Evolutionary conservation across 1,140 invertebrate genomes (phyloP), one percentile per base, ranked within the genome.

Genomic region (Monochamus saltuarius): DNA sequence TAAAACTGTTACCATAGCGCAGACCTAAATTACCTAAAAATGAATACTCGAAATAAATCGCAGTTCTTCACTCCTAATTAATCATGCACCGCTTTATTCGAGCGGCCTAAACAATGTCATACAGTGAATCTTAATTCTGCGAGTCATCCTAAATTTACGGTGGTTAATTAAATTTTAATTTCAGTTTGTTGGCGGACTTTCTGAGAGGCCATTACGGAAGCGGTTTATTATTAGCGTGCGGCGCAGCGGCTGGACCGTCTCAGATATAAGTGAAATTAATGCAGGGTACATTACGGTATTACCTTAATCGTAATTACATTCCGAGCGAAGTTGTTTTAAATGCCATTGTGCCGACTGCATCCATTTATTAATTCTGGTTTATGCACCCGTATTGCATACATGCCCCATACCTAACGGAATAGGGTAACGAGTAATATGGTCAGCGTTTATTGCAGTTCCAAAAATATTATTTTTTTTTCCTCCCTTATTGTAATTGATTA

Each of bases 21-120:
- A 29, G 22, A 2, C 22, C 22, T n/a, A n/a, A n/a, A n/a, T n/a
- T n/a, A n/a, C n/a, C n/a, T n/a, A n/a, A n/a, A n/a, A n/a, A 62
- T 39, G 36, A 8, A 53, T 16, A 35, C 51, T 11, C 52, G 36
- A 40, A 54, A 54, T 13, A 54, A 54, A 54, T 66, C 64, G 64
- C 64, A 66, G 64, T 72, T 67, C 68, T 66, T 69, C 68, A 70
- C 70, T 72, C 70, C 70, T 72, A 72, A 72, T 72, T 72, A 72
- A 72, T 72, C 68, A 63, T 64, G 69, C 66, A 61, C 63, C 62
- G 66, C 60, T 70, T 70, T 68, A 68, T 66, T 62, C 67, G 61
- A 69, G 64, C 64, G 62, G 64, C 58, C 66, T 62, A 65, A 65
- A 67, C 69, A 71, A 71, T 71, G 69, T 67, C 69, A 67, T 68